Conservation (phyloP, 2,113 vertebrate species). For the Gorsachius goisagi region DNA sequence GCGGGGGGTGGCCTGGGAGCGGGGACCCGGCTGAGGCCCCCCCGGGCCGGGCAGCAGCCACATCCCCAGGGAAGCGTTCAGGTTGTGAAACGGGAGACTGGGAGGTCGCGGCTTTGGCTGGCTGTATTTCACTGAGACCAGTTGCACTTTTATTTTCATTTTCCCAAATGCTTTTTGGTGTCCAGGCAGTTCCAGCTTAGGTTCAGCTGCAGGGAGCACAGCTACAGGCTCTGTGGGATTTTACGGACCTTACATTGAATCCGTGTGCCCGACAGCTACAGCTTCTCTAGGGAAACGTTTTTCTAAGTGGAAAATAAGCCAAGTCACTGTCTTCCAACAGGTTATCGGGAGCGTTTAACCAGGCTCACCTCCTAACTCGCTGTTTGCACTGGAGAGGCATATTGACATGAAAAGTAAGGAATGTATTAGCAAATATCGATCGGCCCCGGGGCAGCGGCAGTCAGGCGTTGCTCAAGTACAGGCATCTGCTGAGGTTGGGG, state of each 20-base stretch:
- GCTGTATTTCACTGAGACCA: not conserved
- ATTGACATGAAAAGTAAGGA: constrained; percentile 32
- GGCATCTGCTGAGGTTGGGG: not conserved
- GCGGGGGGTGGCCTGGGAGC: not conserved
- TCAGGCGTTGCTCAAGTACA: not conserved
- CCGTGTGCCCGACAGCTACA: not conserved
- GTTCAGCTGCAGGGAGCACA: not conserved
- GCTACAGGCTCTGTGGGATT: not conserved
- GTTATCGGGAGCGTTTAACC: not conserved
- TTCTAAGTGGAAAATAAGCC: not conserved
- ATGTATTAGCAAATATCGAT: not conserved
- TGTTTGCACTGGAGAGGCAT: constrained; percentile 7
- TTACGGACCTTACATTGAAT: not conserved
- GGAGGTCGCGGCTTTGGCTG: not conserved
- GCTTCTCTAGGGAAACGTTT: not conserved
- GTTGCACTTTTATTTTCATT: not conserved
- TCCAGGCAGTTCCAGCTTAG: not conserved
- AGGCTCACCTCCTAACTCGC: not conserved
- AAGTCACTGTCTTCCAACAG: constrained; percentile 17
- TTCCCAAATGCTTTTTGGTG: not conserved
- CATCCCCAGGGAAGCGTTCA: not conserved
- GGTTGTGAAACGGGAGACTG: not conserved
- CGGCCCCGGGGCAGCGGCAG: not conserved
- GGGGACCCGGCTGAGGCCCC: not conserved
- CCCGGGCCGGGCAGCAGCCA: not conserved